Conservation (phyloP, 1,140 invertebrate species). For the Pomacea maculata region DNA sequence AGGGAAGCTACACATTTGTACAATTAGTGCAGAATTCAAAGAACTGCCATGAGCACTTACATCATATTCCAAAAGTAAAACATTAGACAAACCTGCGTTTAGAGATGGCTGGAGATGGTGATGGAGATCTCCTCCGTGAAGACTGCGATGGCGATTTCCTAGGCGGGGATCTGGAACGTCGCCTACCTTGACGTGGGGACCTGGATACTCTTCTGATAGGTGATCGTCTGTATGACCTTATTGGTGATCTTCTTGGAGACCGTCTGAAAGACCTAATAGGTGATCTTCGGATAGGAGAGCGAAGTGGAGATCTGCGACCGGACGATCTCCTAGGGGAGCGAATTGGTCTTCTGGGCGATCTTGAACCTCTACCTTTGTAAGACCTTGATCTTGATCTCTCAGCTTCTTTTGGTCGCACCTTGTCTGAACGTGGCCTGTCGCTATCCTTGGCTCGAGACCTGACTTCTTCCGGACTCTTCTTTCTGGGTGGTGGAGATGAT, state of each 20-base stretch:
- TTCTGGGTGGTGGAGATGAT: constrained; percentile 24
- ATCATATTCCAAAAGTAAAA: too few species aligned
- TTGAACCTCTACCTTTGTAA: constrained; percentile 20
- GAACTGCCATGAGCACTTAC: too few species aligned
- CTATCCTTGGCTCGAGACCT: background rate
- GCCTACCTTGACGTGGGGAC: background rate
- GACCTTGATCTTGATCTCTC: constrained; percentile 15
- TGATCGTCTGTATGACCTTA: background rate
- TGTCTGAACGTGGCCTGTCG: background rate
- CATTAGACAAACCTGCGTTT: too few species aligned
- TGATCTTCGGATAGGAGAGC: constrained; percentile 18
- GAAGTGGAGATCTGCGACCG: constrained; percentile 12
- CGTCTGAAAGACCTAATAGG: constrained; percentile 23
- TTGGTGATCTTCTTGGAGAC: constrained; percentile 10
- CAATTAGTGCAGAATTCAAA: too few species aligned
- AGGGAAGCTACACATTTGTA: too few species aligned
- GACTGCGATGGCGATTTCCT: constrained; percentile 17
- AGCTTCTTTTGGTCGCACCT: background rate
- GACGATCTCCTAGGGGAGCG: constrained; percentile 30
- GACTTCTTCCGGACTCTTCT: constrained; percentile 5
- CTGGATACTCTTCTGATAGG: background rate
- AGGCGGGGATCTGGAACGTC: background rate
- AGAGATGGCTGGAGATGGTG: too few species aligned
- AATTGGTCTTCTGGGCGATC: constrained; percentile 30
- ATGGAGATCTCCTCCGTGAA: background rate